phyloP scores from a whole-genome alignment of 2,888 invertebrate species.

The Napeogenes inachia region DNA sequence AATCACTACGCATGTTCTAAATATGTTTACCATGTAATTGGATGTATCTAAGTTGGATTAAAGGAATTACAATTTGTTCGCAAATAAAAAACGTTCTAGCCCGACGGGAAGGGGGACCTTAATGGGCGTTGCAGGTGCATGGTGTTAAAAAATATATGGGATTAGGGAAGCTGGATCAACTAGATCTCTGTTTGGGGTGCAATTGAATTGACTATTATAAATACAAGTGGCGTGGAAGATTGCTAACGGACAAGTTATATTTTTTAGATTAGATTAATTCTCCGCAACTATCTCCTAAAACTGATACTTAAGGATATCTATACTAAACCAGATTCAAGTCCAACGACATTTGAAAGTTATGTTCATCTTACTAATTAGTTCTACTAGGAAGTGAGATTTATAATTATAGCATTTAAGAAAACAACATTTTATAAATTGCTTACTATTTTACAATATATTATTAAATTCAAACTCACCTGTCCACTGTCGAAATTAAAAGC shows the following conservation, averaged over 20 bases:
- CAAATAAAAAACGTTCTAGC: slow-evolving; percentile 61
- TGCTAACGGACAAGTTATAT: not conserved
- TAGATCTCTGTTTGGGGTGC: slow-evolving; percentile 31
- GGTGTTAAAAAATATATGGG: slow-evolving; percentile 47
- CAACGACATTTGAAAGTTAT: no score
- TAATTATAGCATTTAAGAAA: no score
- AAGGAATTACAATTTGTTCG: slow-evolving; percentile 73
- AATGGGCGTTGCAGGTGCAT: slow-evolving; percentile 65
- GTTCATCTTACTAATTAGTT: no score
- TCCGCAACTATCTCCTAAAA: not conserved
- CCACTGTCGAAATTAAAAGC: slow-evolving; percentile 69
- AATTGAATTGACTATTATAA: slow-evolving; percentile 20
- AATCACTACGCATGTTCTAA: slow-evolving; percentile 8
- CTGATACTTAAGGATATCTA: not conserved
- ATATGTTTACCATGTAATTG: slow-evolving; percentile 68
- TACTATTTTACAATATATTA: not conserved
- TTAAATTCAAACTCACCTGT: slow-evolving; percentile 50
- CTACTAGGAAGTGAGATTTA: no score
- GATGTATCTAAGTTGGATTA: slow-evolving; percentile 74
- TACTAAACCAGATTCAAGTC: no score
- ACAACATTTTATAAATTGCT: not conserved
- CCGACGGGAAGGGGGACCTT: slow-evolving; percentile 45
- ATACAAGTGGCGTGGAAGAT: slow-evolving; percentile 8
- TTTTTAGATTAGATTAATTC: not conserved
- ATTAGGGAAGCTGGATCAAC: slow-evolving; percentile 44